These are phyloP conservation scores for Trichonephila clavata DNA, from an alignment of 1,140 invertebrate genomes.

Conservation along the genomic window DNA sequence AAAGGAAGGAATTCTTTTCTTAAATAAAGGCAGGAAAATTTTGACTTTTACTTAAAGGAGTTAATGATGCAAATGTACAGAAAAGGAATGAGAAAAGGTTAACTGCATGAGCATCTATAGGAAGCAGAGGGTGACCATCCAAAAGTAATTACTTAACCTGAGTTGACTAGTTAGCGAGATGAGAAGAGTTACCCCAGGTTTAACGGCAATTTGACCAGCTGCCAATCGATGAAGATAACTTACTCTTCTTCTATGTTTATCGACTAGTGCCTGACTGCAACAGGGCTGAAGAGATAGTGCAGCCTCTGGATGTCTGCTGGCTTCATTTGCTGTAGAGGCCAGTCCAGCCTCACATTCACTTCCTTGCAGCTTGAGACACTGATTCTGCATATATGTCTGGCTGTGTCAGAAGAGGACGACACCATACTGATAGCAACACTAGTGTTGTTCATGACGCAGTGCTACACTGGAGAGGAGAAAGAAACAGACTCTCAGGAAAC, in stretches of 20 bases:
- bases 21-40: not conserved
- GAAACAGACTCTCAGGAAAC: not conserved
- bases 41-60: not conserved
- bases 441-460: constrained; percentile 77
- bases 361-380: constrained; percentile 71
- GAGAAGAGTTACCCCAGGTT: constrained; percentile 14
- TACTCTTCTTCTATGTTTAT: constrained; percentile 70
- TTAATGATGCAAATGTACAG: not conserved
- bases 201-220: not conserved
- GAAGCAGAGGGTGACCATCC: constrained; percentile 20
- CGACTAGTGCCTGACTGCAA: constrained; percentile 74
- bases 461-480: constrained; percentile 59
- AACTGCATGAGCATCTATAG: constrained; percentile 18
- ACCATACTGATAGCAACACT: constrained; percentile 75
- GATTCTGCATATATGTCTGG: constrained; percentile 76
- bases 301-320: constrained; percentile 75
- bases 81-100: constrained; percentile 8
- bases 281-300: constrained; percentile 67
- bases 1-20: not conserved
- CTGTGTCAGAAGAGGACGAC: constrained; percentile 74
- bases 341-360: constrained; percentile 65
- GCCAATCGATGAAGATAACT: constrained; percentile 33
- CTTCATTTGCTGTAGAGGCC: constrained; percentile 62
- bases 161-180: constrained; percentile 5
- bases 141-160: constrained; percentile 34